Percentiles rank a stretch among this genome's conserved stretches.
phyloP scores from a whole-genome alignment of 2,888 invertebrate genomes.

The Synergus itoensis region DNA sequence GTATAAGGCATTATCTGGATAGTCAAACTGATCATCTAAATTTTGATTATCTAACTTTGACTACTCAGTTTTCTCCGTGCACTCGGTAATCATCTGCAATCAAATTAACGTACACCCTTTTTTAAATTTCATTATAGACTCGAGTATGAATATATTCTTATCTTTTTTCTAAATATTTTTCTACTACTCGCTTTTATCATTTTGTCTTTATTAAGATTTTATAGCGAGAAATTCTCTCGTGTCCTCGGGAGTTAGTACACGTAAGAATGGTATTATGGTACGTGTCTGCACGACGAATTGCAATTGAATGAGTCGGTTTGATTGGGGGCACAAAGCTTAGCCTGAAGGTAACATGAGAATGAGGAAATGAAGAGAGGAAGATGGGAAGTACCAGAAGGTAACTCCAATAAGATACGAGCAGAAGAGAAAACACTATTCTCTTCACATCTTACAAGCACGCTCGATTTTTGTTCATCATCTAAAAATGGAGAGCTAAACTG shows the following conservation, averaged over 20 bases:
- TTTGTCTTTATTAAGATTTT: background rate
- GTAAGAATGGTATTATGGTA: background rate
- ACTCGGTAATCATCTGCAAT: no score
- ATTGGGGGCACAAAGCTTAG: background rate
- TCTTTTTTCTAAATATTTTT: background rate
- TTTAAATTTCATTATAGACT: no score
- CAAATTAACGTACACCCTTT: no score
- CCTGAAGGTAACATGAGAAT: background rate
- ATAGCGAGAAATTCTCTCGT: background rate
- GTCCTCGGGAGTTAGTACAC: background rate
- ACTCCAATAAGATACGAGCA: background rate
- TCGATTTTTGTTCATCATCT: background rate
- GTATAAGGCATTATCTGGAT: no score
- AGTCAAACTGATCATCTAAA: no score
- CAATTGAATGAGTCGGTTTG: background rate
- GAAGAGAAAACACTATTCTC: background rate
- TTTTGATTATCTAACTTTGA: no score
- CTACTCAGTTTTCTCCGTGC: no score
- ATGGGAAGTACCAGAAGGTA: background rate
- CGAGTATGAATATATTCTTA: no score
- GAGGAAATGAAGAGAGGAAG: background rate
- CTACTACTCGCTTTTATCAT: background rate
- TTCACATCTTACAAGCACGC: background rate
- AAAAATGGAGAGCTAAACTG: background rate
- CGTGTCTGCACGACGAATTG: background rate